phyloP scores from a whole-genome alignment of 2,888 invertebrate genomes.

The Rhagophthalmus giganteus region DNA sequence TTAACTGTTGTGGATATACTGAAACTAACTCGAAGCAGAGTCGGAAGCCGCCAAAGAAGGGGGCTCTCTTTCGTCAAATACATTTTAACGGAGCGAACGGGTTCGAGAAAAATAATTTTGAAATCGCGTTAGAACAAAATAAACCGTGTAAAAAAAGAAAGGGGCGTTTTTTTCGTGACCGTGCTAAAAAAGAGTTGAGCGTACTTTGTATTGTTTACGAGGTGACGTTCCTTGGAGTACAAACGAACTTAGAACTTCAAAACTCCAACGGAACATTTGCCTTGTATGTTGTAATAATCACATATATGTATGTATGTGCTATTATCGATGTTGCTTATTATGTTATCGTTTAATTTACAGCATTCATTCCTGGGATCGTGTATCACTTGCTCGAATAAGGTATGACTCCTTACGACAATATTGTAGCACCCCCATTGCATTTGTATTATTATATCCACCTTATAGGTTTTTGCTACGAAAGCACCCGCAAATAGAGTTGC shows the following conservation, averaged over 20 bases:
- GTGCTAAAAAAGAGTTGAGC: too few relatives aligned
- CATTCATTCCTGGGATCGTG: conserved; percentile 23
- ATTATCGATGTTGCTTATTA: conserved; percentile 23
- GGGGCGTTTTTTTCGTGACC: too few relatives aligned
- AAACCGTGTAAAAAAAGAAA: too few relatives aligned
- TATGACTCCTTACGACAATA: conserved; percentile 15
- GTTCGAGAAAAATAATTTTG: too few relatives aligned
- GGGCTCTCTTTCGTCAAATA: too few relatives aligned
- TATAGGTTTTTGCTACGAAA: conserved; percentile 13
- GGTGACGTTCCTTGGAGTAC: not conserved
- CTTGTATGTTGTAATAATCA: conserved; percentile 5
- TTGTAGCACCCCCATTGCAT: conserved; percentile 10
- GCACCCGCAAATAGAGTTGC: conserved; percentile 14
- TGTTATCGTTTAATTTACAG: conserved; percentile 25
- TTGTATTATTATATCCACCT: conserved; percentile 4
- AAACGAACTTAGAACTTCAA: not conserved
- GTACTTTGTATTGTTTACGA: not conserved
- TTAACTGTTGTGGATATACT: too few relatives aligned
- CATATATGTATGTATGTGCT: conserved; percentile 9
- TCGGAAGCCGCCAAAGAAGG: too few relatives aligned
- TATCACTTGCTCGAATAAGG: conserved; percentile 28
- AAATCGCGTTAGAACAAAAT: too few relatives aligned
- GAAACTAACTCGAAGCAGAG: too few relatives aligned
- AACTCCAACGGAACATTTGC: conserved; percentile 1
- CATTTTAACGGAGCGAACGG: too few relatives aligned